These are phyloP conservation scores for Artemia franciscana DNA, from an alignment of 1,140 invertebrate species.

Conservation along the genomic window DNA sequence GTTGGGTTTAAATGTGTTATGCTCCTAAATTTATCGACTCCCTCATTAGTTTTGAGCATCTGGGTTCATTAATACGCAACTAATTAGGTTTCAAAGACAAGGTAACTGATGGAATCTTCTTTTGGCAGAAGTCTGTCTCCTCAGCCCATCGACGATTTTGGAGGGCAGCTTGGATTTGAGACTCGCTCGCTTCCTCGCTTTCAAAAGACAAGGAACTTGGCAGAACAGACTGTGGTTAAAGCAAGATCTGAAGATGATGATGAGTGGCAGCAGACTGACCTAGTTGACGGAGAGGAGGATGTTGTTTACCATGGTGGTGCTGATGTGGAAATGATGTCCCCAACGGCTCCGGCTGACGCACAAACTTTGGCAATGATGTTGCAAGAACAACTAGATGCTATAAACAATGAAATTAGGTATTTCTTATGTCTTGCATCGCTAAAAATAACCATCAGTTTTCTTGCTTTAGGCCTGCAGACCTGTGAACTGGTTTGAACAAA, in stretches of 20 bases:
- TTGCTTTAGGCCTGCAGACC: not conserved
- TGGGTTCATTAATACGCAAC: too few species aligned
- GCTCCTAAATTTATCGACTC: too few species aligned
- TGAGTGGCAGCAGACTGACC: not conserved
- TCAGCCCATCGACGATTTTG: slow-evolving; percentile 38
- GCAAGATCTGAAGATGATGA: slow-evolving; percentile 13
- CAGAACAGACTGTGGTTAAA: slow-evolving; percentile 12
- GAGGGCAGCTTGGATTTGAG: slow-evolving; percentile 49
- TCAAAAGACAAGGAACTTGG: slow-evolving; percentile 7
- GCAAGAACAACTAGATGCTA: slow-evolving; percentile 96
- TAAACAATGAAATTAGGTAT: slow-evolving; percentile 89
- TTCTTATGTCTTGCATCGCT: slow-evolving; percentile 1
- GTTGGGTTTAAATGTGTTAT: too few species aligned
- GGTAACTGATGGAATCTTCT: too few species aligned
- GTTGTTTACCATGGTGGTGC: slow-evolving; percentile 1
- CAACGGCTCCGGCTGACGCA: slow-evolving; percentile 39
- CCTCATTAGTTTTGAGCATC: too few species aligned
- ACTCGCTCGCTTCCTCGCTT: slow-evolving; percentile 41
- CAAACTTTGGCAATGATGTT: slow-evolving; percentile 93
- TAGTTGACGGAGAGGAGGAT: slow-evolving; percentile 7
- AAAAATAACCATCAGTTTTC: not conserved
- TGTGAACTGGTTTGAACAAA: too few species aligned
- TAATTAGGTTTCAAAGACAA: too few species aligned
- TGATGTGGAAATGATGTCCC: slow-evolving; percentile 8
- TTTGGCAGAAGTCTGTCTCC: slow-evolving; percentile 45